Percentiles rank a stretch among this genome's conserved stretches.
phyloP scores from a whole-genome alignment of 2,888 invertebrate species.

The Drosophila hawaiiensis region DNA sequence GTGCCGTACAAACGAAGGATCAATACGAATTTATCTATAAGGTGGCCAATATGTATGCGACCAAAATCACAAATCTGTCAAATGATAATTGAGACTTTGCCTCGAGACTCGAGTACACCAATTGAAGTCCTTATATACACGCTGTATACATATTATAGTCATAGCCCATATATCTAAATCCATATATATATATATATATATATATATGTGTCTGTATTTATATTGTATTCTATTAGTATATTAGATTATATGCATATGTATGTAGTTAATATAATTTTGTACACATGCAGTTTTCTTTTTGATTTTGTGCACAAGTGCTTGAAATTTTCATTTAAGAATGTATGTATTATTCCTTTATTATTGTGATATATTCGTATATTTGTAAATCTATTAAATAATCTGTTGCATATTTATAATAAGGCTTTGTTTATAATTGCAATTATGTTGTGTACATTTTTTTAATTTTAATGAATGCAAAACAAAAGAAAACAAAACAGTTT shows the following conservation, averaged over 20 bases:
- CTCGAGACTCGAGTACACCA: conserved; percentile 4
- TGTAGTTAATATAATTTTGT: conserved; percentile 37
- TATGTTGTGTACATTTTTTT: conserved; percentile 38
- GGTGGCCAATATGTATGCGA: conserved; percentile 94
- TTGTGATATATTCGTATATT: conserved; percentile 83
- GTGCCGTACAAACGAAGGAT: conserved; percentile 95
- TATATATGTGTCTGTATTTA: conserved; percentile 24
- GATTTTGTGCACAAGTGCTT: conserved; percentile 56
- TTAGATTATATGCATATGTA: conserved; percentile 24
- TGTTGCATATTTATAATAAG: conserved; percentile 78
- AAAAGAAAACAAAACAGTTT: conserved; percentile 18
- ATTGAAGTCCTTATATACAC: conserved; percentile 60
- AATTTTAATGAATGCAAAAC: conserved; percentile 39
- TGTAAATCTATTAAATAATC: conserved; percentile 72
- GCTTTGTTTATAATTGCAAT: conserved; percentile 51
- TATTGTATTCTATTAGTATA: conserved; percentile 39
- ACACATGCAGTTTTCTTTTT: conserved; percentile 46
- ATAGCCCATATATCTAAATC: conserved; percentile 37
- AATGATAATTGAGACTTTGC: conserved; percentile 86
- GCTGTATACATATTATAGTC: conserved; percentile 56
- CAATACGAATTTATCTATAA: conserved; percentile 97
- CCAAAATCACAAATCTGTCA: conserved; percentile 91
- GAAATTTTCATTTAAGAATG: conserved; percentile 72
- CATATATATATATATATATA: conserved; percentile 15
- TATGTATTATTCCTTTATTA: conserved; percentile 83